These are phyloP conservation scores for Numenius phaeopus DNA, from an alignment of 2,797 vertebrate species.

Conservation along the genomic window DNA sequence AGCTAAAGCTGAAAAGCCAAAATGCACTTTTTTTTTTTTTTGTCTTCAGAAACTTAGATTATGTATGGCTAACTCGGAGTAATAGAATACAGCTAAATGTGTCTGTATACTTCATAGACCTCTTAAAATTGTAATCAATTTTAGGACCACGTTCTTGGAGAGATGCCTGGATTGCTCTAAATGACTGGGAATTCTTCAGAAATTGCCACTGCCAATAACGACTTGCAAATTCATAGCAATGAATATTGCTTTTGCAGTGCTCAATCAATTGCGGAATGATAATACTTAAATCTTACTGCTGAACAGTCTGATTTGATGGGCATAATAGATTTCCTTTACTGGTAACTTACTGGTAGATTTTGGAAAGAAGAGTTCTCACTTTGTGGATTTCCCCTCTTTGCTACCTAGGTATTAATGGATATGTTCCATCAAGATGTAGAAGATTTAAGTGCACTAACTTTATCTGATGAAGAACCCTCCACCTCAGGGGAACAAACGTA, in stretches of 20 bases:
- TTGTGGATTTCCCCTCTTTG: slow-evolving; percentile 22
- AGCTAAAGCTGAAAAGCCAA: background rate
- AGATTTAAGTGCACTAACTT: slow-evolving; percentile 90
- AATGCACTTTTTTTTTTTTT: background rate
- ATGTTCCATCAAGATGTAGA: slow-evolving; percentile 99
- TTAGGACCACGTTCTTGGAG: background rate
- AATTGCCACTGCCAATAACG: background rate
- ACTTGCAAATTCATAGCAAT: background rate
- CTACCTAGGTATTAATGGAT: slow-evolving; percentile 93
- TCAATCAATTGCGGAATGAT: background rate
- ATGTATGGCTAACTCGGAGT: background rate
- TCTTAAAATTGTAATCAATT: background rate
- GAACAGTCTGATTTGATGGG: background rate
- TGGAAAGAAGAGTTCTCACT: background rate
- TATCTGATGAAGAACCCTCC: slow-evolving; percentile 94
- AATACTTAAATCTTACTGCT: background rate
- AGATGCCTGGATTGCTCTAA: background rate
- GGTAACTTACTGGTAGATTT: background rate
- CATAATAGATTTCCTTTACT: background rate
- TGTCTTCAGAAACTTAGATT: background rate
- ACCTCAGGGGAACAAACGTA: slow-evolving; percentile 93
- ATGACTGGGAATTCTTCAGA: background rate
- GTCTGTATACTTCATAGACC: background rate
- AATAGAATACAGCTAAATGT: background rate
- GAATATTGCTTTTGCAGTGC: background rate